Evolutionary conservation across 2,113 vertebrate species (phyloP).

Genomic region (Turdus rufiventris): DNA sequence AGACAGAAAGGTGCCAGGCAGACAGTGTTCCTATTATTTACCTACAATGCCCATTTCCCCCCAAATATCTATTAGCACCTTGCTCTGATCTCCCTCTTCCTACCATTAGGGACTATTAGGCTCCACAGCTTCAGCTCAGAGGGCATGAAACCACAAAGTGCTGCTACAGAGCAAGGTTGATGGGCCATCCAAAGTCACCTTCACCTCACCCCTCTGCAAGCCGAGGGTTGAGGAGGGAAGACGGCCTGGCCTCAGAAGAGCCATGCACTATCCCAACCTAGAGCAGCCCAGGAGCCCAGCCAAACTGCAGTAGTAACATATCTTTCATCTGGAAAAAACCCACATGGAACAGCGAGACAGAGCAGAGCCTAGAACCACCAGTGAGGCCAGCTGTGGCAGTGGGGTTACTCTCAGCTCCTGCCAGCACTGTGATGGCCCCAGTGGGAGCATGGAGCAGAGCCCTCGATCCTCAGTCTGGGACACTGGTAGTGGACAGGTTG

Average conservation of each 20-base stretch:
- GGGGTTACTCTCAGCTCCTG: background rate
- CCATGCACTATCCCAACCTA: background rate
- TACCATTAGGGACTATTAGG: background rate
- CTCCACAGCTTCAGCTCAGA: background rate
- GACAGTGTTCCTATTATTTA: background rate
- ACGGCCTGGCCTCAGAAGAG: background rate
- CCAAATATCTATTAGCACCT: background rate
- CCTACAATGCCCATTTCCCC: background rate
- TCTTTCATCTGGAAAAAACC: background rate
- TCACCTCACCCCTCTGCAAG: background rate
- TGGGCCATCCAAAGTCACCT: background rate
- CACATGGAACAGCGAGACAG: background rate
- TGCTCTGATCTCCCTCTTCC: background rate
- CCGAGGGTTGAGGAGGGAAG: background rate
- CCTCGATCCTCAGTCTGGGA: background rate
- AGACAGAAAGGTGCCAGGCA: background rate
- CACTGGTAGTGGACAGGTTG: background rate
- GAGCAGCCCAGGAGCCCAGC: background rate
- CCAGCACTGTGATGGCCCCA: background rate
- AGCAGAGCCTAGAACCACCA: background rate
- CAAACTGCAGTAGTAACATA: background rate
- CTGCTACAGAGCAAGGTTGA: background rate
- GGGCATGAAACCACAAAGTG: background rate
- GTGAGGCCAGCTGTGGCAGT: background rate
- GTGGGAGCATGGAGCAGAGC: background rate